Conservation (phyloP, 2,888 invertebrate species). For the Scaptomyza flava region DNA sequence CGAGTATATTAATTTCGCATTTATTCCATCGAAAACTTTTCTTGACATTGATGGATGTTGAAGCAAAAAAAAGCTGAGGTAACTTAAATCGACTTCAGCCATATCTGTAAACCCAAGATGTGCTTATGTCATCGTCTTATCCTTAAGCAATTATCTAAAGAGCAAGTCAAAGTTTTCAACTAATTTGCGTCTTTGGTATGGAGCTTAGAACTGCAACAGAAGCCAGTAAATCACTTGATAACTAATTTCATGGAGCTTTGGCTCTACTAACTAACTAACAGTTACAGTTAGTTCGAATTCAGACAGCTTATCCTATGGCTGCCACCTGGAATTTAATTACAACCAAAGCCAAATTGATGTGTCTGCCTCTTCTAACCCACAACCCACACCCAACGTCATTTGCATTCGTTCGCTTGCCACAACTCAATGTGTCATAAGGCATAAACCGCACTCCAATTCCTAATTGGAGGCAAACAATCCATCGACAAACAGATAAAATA, state of each 20-base stretch:
- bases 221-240: slow-evolving; percentile 43
- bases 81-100: slow-evolving; percentile 27
- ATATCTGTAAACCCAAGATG: slow-evolving; percentile 6
- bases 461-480: slow-evolving; percentile 13
- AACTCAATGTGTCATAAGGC: slow-evolving; percentile 16
- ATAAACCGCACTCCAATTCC: slow-evolving; percentile 2
- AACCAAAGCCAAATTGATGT: slow-evolving; percentile 34
- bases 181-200: slow-evolving; percentile 15
- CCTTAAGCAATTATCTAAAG: not conserved
- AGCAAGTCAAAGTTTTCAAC: not conserved
- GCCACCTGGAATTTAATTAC: slow-evolving; percentile 69
- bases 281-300: slow-evolving; percentile 2
- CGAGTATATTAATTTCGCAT: slow-evolving; percentile 35
- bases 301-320: slow-evolving; percentile 20
- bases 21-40: slow-evolving; percentile 28
- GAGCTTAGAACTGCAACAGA: slow-evolving; percentile 13
- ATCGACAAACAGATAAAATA: not conserved
- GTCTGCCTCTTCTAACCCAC: not conserved
- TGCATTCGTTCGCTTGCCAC: not conserved
- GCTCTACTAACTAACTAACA: slow-evolving; percentile 42
- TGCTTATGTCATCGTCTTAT: slow-evolving; percentile 18
- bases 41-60: slow-evolving; percentile 51
- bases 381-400: not conserved
- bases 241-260: slow-evolving; percentile 65
- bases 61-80: slow-evolving; percentile 2